Percentiles rank a stretch among this genome's conserved stretches.
Evolutionary conservation across 2,113 vertebrate genomes (phyloP).

Genomic region (Patagioenas fasciata): DNA sequence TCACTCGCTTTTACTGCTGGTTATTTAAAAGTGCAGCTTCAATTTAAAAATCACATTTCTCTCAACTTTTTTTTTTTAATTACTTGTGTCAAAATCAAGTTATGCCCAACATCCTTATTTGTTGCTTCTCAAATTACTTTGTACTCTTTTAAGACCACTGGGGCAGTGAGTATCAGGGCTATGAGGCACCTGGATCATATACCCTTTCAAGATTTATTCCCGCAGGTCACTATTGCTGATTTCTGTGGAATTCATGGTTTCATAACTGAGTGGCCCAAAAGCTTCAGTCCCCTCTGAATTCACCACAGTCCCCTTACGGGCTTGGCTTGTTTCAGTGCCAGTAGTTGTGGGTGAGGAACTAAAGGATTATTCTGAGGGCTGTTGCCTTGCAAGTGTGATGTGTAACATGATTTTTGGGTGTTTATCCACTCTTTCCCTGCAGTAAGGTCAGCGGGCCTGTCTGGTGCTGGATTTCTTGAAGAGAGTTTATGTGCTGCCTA

Average conservation of each 20-base stretch:
- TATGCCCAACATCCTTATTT: neutral
- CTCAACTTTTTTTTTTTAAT: neutral
- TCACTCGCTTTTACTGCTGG: neutral
- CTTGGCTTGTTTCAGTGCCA: neutral
- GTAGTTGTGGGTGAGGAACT: fast-evolving
- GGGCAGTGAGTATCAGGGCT: neutral
- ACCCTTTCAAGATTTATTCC: neutral
- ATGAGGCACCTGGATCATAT: fast-evolving
- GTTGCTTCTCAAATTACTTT: neutral
- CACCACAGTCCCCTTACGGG: fast-evolving
- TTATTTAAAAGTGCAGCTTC: neutral
- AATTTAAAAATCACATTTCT: neutral
- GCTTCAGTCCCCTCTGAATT: neutral
- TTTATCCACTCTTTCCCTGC: neutral
- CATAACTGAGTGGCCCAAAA: neutral
- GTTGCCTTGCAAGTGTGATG: neutral
- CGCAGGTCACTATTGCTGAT: neutral
- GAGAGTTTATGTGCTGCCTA: neutral
- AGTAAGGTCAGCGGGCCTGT: neutral
- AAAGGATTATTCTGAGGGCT: neutral
- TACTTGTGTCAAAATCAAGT: neutral
- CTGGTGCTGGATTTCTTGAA: neutral
- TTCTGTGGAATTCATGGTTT: neutral
- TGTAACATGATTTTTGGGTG: neutral
- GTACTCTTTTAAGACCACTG: neutral